Evolutionary conservation across 2,797 vertebrate genomes (phyloP).

Genomic region (Centroberyx gerrardi): DNA sequence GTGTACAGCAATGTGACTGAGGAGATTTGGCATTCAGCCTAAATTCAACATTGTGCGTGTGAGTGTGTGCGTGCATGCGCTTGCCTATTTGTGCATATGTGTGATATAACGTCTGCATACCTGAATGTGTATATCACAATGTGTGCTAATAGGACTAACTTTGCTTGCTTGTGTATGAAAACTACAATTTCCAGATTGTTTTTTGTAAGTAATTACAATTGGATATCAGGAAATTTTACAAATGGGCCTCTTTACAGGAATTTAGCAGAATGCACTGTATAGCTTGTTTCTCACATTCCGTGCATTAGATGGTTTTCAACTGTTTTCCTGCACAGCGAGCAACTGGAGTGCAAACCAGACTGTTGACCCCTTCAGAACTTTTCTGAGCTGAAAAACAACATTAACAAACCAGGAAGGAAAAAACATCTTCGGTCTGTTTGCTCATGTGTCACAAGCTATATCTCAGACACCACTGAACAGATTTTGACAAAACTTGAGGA

Average conservation of each 20-base stretch:
- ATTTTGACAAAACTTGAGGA: neutral
- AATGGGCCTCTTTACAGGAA: too few species aligned
- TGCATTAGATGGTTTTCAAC: too few species aligned
- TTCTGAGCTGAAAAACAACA: neutral
- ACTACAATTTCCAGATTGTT: too few species aligned
- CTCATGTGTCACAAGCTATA: constrained; percentile 9
- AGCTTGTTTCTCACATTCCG: too few species aligned
- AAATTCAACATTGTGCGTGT: neutral
- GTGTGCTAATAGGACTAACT: too few species aligned
- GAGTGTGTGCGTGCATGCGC: neutral
- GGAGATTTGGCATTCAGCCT: too few species aligned
- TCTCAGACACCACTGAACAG: neutral
- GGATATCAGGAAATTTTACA: too few species aligned
- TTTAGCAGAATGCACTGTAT: too few species aligned
- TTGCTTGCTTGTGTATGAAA: too few species aligned
- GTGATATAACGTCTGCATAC: neutral
- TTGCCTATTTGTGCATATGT: neutral
- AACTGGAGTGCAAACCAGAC: constrained; percentile 2
- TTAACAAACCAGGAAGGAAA: neutral
- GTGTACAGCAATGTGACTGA: too few species aligned
- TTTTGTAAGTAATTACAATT: too few species aligned
- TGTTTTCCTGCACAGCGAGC: neutral
- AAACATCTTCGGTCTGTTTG: neutral
- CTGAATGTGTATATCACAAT: neutral
- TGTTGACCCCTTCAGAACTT: neutral